Base-by-base conservation (phyloP, 1,140 invertebrate genomes). In the Neelides sp. region DNA sequence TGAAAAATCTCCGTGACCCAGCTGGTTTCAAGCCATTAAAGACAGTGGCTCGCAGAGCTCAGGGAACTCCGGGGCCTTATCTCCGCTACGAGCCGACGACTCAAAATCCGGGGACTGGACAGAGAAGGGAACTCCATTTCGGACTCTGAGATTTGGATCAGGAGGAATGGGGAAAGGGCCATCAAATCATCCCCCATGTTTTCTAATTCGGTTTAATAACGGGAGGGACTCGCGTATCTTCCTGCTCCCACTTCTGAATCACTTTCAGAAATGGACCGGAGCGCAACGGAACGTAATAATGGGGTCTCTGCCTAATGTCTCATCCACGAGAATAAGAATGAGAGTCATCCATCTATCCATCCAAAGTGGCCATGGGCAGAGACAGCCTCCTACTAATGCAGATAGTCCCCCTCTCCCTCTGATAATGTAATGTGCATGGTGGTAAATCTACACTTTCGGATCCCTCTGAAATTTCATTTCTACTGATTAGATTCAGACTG, bases 401-500 rank as follows among this genome's bases (percentile, higher is more conserved):
- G 42, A 28, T 44, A n/a, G n/a, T n/a, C n/a, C n/a, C n/a, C n/a
- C 42, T 20, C 34, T 20, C 26, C 30, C 23, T 30, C 32, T 45
- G 50, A 52, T 52, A 53, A 53, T 53, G 51, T 53, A 53, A 53
- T 48, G 51, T 48, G 42, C 24, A 45, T 46, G 43, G 42, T 46
- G 42, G 43, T 52, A 51, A 51, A 51, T 51, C 41, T 51, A 51
- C 48, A 50, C 48, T 50, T 50, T 50, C 19, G 43, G 42, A 40
- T 52, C 50, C 50, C 50, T 52, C 50, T 54, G 44, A 57, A 57
- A 53, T 57, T 57, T 57, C 55, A 57, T 57, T 56, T 52, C 54
- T 52, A 43, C 54, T 57, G 55, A 57, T 57, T 57, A 53, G 50
- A 57, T 57, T 57, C 50, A 43, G 47, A 48, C 55, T 53, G 48